Evolutionary conservation across 2,797 vertebrate genomes (phyloP), one percentile per base, ranked within the genome.

Genomic region (Tauraco hartlaubi): DNA sequence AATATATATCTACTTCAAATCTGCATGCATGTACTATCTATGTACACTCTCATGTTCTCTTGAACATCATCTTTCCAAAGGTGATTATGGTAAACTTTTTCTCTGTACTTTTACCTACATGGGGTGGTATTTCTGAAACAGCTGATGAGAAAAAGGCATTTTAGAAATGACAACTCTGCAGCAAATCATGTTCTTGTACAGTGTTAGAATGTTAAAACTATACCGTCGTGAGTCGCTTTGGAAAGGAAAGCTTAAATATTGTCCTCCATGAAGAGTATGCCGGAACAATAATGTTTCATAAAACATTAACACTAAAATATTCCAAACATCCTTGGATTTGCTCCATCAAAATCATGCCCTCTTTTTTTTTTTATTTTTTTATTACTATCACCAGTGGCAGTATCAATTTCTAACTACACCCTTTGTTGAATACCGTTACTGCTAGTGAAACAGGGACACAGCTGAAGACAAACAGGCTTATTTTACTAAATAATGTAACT

Each of bases 221-320:
- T 19, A 71, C 33, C 28, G 54, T 37, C 14, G 76, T 94, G 76
- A 94, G 63, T 46, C 85, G 66, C 74, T 90, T 92, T 81, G 80
- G 79, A 82, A 92, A 85, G 52, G 43, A 90, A 96, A 85, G 61
- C 85, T 96, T 95, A 86, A 97, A 97, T 96, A 95, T 43, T 90
- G 80, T 52, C 81, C 54, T 96, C 52, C 66, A 69, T 29, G 48
- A 91, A 96, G 87, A 92, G 59, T 77, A 59, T 37, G 31, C 56
- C 11, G 12, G 48, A 92, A 94, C 37, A 94, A 90, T 88, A 92
- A 67, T 23, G 29, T 64, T 97, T 94, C 76, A 84, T 92, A 86
- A 96, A 96, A 72, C 54, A 63, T 54, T 66, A 94, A 82, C 46
- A 91, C 75, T 74, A 84, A 95, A 96, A 95, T 83, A 94, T 86